Percentiles rank a stretch among this genome's conserved stretches.
Conservation (phyloP, 2,797 vertebrate genomes). For the Neomorphus geoffroyi region DNA sequence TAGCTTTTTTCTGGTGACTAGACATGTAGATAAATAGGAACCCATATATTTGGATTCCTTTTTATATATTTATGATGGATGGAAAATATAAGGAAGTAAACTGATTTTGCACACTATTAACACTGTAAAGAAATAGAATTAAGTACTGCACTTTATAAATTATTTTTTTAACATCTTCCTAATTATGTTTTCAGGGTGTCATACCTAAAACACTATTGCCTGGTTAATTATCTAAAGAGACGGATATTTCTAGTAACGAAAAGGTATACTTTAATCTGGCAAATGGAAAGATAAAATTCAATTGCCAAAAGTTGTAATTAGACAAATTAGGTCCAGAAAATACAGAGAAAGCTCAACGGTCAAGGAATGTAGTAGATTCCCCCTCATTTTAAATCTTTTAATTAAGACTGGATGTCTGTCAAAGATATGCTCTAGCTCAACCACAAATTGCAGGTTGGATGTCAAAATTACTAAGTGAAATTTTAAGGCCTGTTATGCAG, state of each 20-base stretch:
- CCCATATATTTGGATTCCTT: background rate
- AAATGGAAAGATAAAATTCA: background rate
- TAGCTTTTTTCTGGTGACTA: background rate
- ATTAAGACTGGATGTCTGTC: slow-evolving; percentile 25
- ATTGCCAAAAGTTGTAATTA: background rate
- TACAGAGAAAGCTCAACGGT: background rate
- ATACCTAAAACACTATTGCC: background rate
- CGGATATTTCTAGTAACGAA: background rate
- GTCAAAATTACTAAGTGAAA: slow-evolving; percentile 14
- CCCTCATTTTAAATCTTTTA: slow-evolving; percentile 15
- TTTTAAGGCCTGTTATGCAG: background rate
- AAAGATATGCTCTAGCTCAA: slow-evolving; percentile 1
- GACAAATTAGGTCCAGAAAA: slow-evolving; percentile 15
- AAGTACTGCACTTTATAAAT: background rate
- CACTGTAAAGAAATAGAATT: background rate
- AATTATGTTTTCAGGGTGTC: background rate
- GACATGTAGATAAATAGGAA: background rate
- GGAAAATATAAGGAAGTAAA: background rate
- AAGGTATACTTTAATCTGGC: background rate
- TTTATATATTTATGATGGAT: background rate
- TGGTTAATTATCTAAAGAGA: background rate
- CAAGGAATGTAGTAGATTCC: background rate
- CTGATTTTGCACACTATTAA: background rate
- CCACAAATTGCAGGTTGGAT: slow-evolving; percentile 38
- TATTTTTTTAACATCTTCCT: background rate